phyloP scores from a whole-genome alignment of 53 echinoderm and acorn worm genomes.

The Luidia sarsii region DNA sequence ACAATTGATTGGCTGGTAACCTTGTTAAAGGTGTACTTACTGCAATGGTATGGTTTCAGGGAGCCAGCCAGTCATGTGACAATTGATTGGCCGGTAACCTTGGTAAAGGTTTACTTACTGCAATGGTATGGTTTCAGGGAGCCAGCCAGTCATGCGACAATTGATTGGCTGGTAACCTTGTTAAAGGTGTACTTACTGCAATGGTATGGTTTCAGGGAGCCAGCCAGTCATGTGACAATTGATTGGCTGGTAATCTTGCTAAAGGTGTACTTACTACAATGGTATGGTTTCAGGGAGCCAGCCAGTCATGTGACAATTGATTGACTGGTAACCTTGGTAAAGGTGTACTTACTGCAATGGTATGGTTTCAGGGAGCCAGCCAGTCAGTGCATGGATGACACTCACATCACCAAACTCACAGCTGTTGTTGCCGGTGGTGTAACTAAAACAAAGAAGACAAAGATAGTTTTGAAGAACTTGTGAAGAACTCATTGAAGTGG shows the following conservation, averaged over 20 bases:
- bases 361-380: constrained; percentile 96
- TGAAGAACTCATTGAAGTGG: not conserved
- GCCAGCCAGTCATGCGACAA: constrained; percentile 95
- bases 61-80: constrained; percentile 93
- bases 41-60: constrained; percentile 96
- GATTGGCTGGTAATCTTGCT: too few species aligned
- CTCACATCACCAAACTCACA: constrained; percentile 98
- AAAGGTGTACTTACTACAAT: constrained; percentile 93
- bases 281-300: constrained; percentile 98
- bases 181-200: constrained; percentile 97
- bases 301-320: constrained; percentile 92
- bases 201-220: constrained; percentile 95
- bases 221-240: constrained; percentile 95
- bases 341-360: constrained; percentile 90
- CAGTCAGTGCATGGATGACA: constrained; percentile 87
- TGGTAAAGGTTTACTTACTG: constrained; percentile 98
- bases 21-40: too few species aligned
- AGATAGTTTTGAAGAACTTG: not conserved
- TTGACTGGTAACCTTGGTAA: too few species aligned
- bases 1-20: too few species aligned
- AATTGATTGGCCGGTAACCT: too few species aligned
- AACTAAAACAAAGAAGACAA: constrained; percentile 67
- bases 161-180: too few species aligned
- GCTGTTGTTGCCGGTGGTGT: constrained; percentile 74
- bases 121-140: constrained; percentile 94